These are phyloP conservation scores for Globicephala melas DNA, from an alignment of 2,113 vertebrate species.

Conservation along the genomic window DNA sequence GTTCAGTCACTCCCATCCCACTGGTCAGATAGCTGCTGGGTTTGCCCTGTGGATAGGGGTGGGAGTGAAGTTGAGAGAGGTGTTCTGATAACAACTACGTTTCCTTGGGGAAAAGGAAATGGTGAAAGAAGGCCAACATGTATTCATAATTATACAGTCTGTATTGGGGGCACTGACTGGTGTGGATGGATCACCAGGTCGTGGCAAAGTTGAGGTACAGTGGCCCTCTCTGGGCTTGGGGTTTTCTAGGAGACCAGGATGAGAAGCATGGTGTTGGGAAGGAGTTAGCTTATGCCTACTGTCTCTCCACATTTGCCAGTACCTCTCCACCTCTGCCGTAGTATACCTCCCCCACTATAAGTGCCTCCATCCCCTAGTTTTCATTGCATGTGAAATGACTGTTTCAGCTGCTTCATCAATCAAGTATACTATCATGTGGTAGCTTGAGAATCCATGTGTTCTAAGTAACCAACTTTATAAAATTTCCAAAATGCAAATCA, in stretches of 20 bases:
- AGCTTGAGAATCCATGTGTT: neutral
- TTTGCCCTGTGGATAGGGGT: neutral
- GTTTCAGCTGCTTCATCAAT: neutral
- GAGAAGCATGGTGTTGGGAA: neutral
- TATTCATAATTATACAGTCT: neutral
- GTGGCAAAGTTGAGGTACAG: neutral
- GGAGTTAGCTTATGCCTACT: neutral
- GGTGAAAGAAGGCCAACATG: neutral
- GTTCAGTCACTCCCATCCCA: neutral
- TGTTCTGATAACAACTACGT: neutral
- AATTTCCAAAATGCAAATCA: neutral
- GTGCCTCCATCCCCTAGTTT: neutral
- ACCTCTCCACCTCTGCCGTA: neutral
- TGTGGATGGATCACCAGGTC: neutral
- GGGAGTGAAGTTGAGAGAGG: neutral
- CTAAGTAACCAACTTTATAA: neutral
- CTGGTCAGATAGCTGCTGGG: neutral
- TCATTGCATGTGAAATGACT: neutral
- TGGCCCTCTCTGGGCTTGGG: too few relatives aligned
- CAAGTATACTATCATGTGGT: neutral
- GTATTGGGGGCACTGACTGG: neutral
- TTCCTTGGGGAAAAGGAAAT: neutral
- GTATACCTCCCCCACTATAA: rapidly evolving
- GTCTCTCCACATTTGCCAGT: neutral
- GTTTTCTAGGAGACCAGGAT: neutral